Evolutionary conservation across 2,797 vertebrate species (phyloP).

Genomic region (Enteromius argenteus): DNA sequence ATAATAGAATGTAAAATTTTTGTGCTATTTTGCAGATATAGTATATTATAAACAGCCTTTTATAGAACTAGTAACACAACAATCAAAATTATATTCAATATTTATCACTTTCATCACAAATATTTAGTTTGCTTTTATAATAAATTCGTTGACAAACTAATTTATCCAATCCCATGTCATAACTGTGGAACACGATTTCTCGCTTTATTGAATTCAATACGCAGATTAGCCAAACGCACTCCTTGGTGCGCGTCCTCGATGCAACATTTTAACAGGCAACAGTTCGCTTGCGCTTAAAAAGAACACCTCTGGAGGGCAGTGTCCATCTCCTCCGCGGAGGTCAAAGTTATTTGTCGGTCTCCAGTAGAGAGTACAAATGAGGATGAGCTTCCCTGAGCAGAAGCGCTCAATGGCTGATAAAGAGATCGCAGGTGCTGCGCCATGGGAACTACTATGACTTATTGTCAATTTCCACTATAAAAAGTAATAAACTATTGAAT

Average conservation of each 20-base stretch:
- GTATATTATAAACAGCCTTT: neutral
- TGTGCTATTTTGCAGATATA: neutral
- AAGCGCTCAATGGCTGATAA: slow-evolving; percentile 62
- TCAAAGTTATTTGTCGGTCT: slow-evolving; percentile 87
- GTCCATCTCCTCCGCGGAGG: slow-evolving; percentile 63
- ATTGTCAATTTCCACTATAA: neutral
- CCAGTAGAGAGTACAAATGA: slow-evolving; percentile 85
- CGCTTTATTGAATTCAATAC: neutral
- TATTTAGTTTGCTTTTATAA: neutral
- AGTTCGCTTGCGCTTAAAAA: slow-evolving; percentile 77
- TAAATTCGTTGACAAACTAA: neutral
- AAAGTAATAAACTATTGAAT: neutral
- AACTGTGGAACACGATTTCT: neutral
- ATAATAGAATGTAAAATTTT: neutral
- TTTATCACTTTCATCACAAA: neutral
- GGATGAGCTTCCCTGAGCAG: slow-evolving; percentile 82
- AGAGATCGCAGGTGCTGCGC: slow-evolving; percentile 47
- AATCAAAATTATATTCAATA: neutral
- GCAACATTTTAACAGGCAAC: slow-evolving; percentile 73
- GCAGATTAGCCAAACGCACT: neutral
- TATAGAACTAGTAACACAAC: neutral
- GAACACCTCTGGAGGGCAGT: slow-evolving; percentile 79
- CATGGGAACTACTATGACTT: slow-evolving; percentile 12
- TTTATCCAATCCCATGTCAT: neutral
- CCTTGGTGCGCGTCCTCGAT: slow-evolving; percentile 56